Evolutionary conservation across 1,140 invertebrate genomes (phyloP).

Genomic region (Trichonephila clavipes): DNA sequence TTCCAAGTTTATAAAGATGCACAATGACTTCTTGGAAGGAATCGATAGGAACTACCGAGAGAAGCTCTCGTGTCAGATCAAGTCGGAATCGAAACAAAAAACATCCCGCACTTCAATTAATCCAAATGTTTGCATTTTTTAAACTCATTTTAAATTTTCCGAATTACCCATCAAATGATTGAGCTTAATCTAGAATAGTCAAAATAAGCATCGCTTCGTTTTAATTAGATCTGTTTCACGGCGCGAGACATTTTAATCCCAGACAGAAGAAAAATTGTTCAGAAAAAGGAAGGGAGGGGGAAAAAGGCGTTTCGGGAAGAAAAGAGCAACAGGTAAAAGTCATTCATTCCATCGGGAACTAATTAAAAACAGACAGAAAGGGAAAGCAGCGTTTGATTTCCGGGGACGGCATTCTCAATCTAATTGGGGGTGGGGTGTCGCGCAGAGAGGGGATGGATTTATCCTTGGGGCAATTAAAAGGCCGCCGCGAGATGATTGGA

Average conservation of each 20-base stretch:
- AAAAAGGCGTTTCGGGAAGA: neutral
- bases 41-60: too few species aligned
- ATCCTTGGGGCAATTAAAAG: constrained; percentile 57
- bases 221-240: constrained; percentile 7
- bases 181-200: neutral
- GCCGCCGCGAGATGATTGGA: neutral
- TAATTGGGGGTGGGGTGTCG: neutral
- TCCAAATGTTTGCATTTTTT: neutral
- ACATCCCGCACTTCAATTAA: neutral
- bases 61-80: too few species aligned
- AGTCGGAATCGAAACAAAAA: neutral
- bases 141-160: neutral
- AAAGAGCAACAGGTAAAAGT: constrained; percentile 45
- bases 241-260: neutral
- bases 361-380: constrained; percentile 37
- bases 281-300: neutral
- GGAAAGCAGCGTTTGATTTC: neutral
- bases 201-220: neutral
- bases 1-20: too few species aligned
- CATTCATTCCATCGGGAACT: constrained; percentile 2
- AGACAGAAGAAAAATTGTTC: neutral
- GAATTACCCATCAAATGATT: neutral
- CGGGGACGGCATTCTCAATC: neutral
- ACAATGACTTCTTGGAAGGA: too few species aligned
- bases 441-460: neutral